phyloP scores from a whole-genome alignment of 2,113 vertebrate genomes.

The Siniperca knerii region DNA sequence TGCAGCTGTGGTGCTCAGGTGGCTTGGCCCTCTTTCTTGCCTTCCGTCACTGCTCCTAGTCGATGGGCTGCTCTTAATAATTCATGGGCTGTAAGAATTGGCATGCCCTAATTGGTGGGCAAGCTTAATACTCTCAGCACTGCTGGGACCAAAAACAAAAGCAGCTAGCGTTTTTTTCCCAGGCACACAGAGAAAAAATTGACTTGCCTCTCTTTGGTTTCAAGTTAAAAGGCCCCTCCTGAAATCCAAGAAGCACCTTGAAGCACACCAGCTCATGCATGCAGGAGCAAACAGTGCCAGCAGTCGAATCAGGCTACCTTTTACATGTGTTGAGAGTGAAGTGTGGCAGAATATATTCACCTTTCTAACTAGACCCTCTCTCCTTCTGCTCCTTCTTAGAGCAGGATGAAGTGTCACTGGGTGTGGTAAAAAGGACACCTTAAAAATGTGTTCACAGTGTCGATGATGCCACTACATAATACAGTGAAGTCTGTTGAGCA shows the following conservation, averaged over 20 bases:
- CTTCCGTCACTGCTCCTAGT: slow-evolving; percentile 66
- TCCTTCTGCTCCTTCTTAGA: slow-evolving; percentile 22
- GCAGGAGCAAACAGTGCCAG: slow-evolving; percentile 41
- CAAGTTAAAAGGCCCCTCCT: slow-evolving; percentile 63
- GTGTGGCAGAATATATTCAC: slow-evolving; percentile 38
- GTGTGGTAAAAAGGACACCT: slow-evolving; percentile 69
- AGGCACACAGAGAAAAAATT: slow-evolving; percentile 28
- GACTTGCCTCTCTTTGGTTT: slow-evolving; percentile 61
- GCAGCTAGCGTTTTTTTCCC: slow-evolving; percentile 18
- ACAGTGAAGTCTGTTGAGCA: slow-evolving; percentile 65
- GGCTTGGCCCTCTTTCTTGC: slow-evolving; percentile 42
- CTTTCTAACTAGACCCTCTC: slow-evolving; percentile 45
- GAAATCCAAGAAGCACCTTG: slow-evolving; percentile 71
- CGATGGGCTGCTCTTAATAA: slow-evolving; percentile 78
- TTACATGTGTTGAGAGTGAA: slow-evolving; percentile 48
- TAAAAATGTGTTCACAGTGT: slow-evolving; percentile 34
- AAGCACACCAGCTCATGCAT: slow-evolving; percentile 50
- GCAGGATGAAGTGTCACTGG: slow-evolving; percentile 26
- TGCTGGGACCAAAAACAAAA: slow-evolving; percentile 69
- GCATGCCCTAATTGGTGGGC: slow-evolving; percentile 75
- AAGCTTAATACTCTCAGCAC: slow-evolving; percentile 64
- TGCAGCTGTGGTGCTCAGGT: slow-evolving; percentile 72
- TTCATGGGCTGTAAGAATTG: slow-evolving; percentile 75
- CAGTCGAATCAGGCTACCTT: slow-evolving; percentile 47
- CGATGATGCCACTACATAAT: slow-evolving; percentile 67